Evolutionary conservation across 2,113 vertebrate genomes (phyloP).

Genomic region (Rana temporaria): DNA sequence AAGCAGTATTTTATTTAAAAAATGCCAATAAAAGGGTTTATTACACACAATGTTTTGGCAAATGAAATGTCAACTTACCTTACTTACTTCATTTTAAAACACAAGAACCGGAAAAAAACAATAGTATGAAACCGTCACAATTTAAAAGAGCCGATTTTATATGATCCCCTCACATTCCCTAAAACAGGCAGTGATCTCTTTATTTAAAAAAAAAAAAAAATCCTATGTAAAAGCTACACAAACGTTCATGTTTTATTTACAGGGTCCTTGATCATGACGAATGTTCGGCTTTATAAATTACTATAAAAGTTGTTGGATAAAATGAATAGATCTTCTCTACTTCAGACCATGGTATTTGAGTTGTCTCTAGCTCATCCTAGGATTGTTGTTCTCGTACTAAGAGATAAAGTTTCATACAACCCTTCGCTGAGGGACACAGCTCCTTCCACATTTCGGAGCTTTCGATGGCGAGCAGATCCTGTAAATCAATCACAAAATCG

Average conservation of each 20-base stretch:
- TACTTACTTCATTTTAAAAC: too few species aligned
- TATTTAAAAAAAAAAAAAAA: background rate
- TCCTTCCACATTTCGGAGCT: constrained; percentile 77
- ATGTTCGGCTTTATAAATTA: background rate
- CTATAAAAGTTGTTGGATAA: too few species aligned
- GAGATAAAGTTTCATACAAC: constrained; percentile 76
- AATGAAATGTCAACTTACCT: too few species aligned
- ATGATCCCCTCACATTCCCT: too few species aligned
- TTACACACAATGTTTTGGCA: too few species aligned
- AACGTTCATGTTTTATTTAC: constrained; percentile 11
- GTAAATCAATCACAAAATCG: background rate
- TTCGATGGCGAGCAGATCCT: constrained; percentile 77
- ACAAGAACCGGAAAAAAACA: too few species aligned
- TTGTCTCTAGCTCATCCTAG: background rate
- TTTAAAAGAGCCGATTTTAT: too few species aligned
- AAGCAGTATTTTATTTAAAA: too few species aligned
- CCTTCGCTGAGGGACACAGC: constrained; percentile 90
- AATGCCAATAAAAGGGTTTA: too few species aligned
- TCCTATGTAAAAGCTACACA: background rate
- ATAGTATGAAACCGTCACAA: too few species aligned
- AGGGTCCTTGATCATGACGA: background rate
- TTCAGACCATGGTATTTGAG: too few species aligned
- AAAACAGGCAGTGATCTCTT: background rate
- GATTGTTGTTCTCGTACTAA: constrained; percentile 59
- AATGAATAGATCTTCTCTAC: background rate